Base-by-base conservation (phyloP, 2,113 vertebrate genomes). In the Pedionomus torquatus region DNA sequence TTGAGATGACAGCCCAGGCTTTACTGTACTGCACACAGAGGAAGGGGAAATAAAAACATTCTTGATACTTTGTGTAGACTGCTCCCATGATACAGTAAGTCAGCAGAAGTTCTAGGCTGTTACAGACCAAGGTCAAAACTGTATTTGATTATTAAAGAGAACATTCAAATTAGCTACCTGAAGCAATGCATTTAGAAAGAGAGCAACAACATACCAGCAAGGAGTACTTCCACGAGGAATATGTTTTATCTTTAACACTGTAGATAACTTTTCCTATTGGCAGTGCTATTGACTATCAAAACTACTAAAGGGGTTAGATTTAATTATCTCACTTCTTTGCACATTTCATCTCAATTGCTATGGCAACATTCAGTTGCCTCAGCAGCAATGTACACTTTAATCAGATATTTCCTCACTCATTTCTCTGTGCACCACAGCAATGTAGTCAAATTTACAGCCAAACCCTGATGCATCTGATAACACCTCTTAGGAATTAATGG, bases 241-340 rank as follows among this genome's bases (percentile, higher is more conserved):
- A 95, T 96, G 97, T 97, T 98, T 98, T 98, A 98, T 98, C 98
- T 98, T 98, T 98, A 98, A 98, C 98, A 98, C 96, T 66, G 95
- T 91, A 97, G 97, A 96, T 98, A 98, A 98, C 98, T 98, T 98
- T 98, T 98, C 93, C 98, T 98, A 98, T 98, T 98, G 97, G 97
- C 97, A 96, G 94, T 95, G 79, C 95, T n/a, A 94, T 94, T 98
- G 96, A 97, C 98, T 98, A 98, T 98, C 98, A 98, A 98, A 98
- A 98, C 98, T 98, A 98, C 98, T 98, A 98, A 99, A 98, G 97
- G 98, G 98, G 97, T 97, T 97, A 98, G 97, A 98, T 99, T 99
- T 99, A 99, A 99, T 99, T 98, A 99, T 98, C 98, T 98, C 98
- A 98, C 97, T 98, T 98, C 98, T 98, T 97, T 98, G 98, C 97